Conservation (phyloP, 2,113 vertebrate species). For the Halcyon malimbica region DNA sequence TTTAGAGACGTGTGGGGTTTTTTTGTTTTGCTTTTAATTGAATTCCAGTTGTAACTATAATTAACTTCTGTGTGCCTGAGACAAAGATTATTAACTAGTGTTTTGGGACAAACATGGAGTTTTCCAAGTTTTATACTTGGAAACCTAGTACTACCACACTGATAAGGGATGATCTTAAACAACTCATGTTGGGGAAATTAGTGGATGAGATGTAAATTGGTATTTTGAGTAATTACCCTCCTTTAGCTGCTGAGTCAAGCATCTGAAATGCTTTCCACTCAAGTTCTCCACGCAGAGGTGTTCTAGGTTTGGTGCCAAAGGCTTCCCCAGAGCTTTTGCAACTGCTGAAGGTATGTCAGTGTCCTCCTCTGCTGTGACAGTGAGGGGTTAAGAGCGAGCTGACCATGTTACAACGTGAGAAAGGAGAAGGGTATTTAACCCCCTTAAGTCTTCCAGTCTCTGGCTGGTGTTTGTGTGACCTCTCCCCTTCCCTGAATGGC, state of each 20-base stretch:
- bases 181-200: not conserved
- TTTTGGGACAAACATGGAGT: not conserved
- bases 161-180: not conserved
- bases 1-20: not conserved
- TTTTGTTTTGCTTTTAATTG: not conserved
- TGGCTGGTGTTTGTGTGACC: not conserved
- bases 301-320: fast-evolving
- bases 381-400: not conserved
- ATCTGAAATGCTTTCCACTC: not conserved
- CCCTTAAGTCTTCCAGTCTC: not conserved
- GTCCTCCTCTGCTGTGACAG: not conserved
- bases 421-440: not conserved
- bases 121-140: not conserved
- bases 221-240: not conserved
- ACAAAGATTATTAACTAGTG: not conserved
- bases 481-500: not conserved
- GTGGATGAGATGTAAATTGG: not conserved
- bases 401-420: not conserved
- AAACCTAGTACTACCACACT: not conserved
- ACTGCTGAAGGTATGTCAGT: not conserved
- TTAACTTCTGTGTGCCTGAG: not conserved
- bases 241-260: not conserved
- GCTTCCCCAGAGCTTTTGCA: not conserved
- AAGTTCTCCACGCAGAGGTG: not conserved
- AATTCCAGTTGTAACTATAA: not conserved